Percentiles rank a stretch among this genome's conserved stretches.
Evolutionary conservation across 2,113 vertebrate species (phyloP).

Genomic region (Oriolus oriolus): DNA sequence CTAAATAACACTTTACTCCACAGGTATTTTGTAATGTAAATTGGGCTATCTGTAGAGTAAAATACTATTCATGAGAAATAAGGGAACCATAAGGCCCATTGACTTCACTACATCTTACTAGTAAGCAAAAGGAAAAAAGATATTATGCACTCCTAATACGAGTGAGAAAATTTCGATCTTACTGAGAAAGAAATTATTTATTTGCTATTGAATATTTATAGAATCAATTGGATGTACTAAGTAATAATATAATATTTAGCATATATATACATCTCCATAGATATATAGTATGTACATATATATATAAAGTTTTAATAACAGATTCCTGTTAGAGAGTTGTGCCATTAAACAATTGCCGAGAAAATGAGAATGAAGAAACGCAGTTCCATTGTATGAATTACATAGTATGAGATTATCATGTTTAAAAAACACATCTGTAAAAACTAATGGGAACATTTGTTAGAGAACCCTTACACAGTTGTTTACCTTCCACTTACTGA

Average conservation of each 20-base stretch:
- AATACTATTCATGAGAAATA: background rate
- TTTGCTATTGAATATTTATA: slow-evolving; percentile 25
- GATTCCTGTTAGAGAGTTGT: background rate
- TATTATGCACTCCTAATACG: background rate
- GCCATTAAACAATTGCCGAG: background rate
- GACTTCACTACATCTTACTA: background rate
- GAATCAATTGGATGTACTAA: background rate
- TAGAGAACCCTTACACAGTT: background rate
- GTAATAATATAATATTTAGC: background rate
- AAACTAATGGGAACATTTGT: background rate
- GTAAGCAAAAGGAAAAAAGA: background rate
- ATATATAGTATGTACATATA: background rate
- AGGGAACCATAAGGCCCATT: background rate
- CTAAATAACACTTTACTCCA: background rate
- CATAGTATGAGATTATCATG: background rate
- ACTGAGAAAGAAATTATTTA: background rate
- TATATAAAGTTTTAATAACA: background rate
- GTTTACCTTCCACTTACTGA: background rate
- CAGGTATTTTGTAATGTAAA: background rate
- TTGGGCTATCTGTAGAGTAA: background rate
- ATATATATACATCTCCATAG: background rate
- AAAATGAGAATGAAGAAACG: background rate
- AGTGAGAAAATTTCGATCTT: background rate
- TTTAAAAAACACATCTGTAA: background rate
- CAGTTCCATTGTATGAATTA: background rate